Evolutionary conservation across 2,797 vertebrate species (phyloP).

Genomic region (Luscinia megarhynchos): DNA sequence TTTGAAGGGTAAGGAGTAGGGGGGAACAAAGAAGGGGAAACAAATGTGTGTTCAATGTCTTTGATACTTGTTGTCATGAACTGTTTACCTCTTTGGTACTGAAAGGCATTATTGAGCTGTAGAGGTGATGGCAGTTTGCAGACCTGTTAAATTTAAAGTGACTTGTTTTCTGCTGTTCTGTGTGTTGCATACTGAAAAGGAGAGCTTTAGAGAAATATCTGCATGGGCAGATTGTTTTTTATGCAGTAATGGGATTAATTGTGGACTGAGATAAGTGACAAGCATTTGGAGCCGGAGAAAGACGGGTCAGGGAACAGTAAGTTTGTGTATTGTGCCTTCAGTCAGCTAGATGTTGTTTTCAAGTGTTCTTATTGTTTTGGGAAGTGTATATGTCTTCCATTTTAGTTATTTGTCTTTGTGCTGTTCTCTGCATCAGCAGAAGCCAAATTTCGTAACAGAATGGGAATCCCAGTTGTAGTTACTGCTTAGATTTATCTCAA

Average conservation of each 20-base stretch:
- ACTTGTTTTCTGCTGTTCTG: not conserved
- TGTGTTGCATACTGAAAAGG: not conserved
- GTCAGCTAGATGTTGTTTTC: not conserved
- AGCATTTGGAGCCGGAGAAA: not conserved
- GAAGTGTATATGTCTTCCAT: not conserved
- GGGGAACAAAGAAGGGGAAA: not conserved
- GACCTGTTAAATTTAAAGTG: not conserved
- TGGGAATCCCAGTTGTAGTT: not conserved
- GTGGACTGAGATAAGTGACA: not conserved
- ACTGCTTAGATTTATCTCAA: not conserved
- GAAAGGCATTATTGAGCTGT: not conserved
- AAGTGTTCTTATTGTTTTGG: not conserved
- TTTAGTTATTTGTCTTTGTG: not conserved
- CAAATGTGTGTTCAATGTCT: not conserved
- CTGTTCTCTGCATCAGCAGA: not conserved
- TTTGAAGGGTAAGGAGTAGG: fast-evolving
- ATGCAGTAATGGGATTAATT: not conserved
- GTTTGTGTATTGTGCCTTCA: not conserved
- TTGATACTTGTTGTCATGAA: not conserved
- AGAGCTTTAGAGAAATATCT: not conserved
- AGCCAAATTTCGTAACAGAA: fast-evolving
- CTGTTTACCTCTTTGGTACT: not conserved
- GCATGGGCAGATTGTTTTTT: not conserved
- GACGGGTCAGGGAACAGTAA: not conserved
- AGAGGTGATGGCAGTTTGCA: not conserved